These are phyloP conservation scores for Epinotia brunnichana DNA, from an alignment of 2,888 invertebrate species.

Conservation along the genomic window DNA sequence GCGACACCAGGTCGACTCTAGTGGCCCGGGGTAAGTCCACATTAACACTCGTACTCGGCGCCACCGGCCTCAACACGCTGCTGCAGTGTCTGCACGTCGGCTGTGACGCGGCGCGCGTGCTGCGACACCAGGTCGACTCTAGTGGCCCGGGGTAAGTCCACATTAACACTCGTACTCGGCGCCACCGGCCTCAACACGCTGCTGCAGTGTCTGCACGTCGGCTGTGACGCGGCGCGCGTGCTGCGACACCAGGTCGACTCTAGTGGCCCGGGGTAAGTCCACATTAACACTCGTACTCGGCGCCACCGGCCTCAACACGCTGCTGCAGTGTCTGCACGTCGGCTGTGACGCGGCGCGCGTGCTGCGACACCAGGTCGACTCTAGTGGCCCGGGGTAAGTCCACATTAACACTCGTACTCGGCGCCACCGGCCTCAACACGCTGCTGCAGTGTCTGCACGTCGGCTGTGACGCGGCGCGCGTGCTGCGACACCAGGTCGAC, in stretches of 20 bases:
- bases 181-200: slow-evolving; percentile 54
- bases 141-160: slow-evolving; percentile 18
- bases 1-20: slow-evolving; percentile 45
- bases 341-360: slow-evolving; percentile 48
- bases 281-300: slow-evolving; percentile 39
- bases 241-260: slow-evolving; percentile 48
- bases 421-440: slow-evolving; percentile 52
- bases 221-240: slow-evolving; percentile 47
- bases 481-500: slow-evolving; percentile 48
- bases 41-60: slow-evolving; percentile 27
- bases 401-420: slow-evolving; percentile 20
- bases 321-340: slow-evolving; percentile 64
- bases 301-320: slow-evolving; percentile 53
- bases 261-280: slow-evolving; percentile 21
- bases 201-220: slow-evolving; percentile 62
- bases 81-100: slow-evolving; percentile 61
- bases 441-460: slow-evolving; percentile 64
- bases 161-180: slow-evolving; percentile 26
- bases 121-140: slow-evolving; percentile 48
- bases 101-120: slow-evolving; percentile 48
- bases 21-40: background rate
- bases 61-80: slow-evolving; percentile 56
- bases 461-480: slow-evolving; percentile 46
- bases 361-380: slow-evolving; percentile 48
- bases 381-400: slow-evolving; percentile 10